Conservation (phyloP, 2,888 invertebrate species). For the Mythimna loreyi region DNA sequence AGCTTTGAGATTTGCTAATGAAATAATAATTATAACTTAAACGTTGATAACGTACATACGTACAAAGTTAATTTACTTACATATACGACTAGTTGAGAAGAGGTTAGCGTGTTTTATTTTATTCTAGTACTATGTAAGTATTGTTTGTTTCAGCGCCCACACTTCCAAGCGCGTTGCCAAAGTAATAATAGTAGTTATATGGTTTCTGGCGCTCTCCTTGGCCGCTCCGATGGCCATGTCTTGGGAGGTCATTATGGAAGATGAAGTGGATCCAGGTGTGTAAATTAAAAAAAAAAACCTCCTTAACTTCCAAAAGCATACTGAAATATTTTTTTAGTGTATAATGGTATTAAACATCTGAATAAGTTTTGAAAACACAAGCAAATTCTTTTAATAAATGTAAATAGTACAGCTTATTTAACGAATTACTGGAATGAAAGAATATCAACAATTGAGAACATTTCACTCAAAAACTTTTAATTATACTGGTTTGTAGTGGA, state of each 20-base stretch:
- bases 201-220: slow-evolving; percentile 92
- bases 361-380: neutral
- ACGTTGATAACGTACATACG: too few relatives aligned
- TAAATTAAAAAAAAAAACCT: neutral
- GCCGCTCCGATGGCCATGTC: slow-evolving; percentile 93
- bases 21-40: too few relatives aligned
- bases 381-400: neutral
- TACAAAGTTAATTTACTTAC: too few relatives aligned
- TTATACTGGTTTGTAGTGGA: slow-evolving; percentile 14
- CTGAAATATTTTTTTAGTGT: neutral
- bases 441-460: neutral
- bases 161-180: slow-evolving; percentile 94
- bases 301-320: neutral
- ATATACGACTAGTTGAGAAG: too few relatives aligned
- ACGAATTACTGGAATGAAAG: neutral
- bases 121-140: neutral
- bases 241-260: slow-evolving; percentile 89
- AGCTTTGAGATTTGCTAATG: too few relatives aligned
- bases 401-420: neutral
- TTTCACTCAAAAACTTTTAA: neutral
- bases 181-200: slow-evolving; percentile 94
- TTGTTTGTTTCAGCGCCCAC: slow-evolving; percentile 91
- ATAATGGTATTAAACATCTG: neutral
- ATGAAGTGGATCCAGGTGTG: slow-evolving; percentile 85
- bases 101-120: too few relatives aligned